Evolutionary conservation across 2,888 invertebrate species (phyloP), one percentile per base, ranked within the genome.

Genomic region (Drosophila formosana): DNA sequence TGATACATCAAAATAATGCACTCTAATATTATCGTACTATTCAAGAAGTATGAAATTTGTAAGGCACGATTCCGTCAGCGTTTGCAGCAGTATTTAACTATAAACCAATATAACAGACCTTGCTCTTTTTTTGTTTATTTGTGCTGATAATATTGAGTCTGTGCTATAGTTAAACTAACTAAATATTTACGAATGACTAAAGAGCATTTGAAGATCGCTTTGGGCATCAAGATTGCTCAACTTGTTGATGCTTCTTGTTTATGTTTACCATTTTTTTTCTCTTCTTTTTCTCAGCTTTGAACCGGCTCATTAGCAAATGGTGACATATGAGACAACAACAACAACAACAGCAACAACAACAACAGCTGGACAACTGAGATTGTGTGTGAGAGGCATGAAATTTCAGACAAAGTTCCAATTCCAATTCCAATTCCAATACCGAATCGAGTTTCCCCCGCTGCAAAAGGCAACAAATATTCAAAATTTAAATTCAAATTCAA

Each of bases 251-350:
- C 51, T 53, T 53, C 63, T 62, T 63, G 63, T 62, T 66, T 55
- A 50, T 66, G 63, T 66, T 64, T 64, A 58, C 60, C 62, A 47
- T 47, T 56, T 62, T 53, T 43, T 43, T 9, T 11, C 4, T 52
- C 49, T 13, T 61, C 52, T 67, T 65, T 23, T 80, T 56, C 66
- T 62, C 51, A 63, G 63, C 62, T 64, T 73, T 75, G 63, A 56
- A 60, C 56, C 62, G 57, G 50, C 85, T 87, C 85, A 80, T 80
- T 80, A 80, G 62, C 75, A 67, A 74, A 84, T 70, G 57, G 68
- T 46, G 88, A 84, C 75, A 80, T 50, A 75, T 60, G 76, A 75
- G 64, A 75, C 67, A 57, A 50, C 78, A 72, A 57, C 68, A 60
- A 43, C 51, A 62, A 23, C 6, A 46, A 30, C 6, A 53, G 50